Conservation (phyloP, 2,888 invertebrate genomes). For the Apoda limacodes region DNA sequence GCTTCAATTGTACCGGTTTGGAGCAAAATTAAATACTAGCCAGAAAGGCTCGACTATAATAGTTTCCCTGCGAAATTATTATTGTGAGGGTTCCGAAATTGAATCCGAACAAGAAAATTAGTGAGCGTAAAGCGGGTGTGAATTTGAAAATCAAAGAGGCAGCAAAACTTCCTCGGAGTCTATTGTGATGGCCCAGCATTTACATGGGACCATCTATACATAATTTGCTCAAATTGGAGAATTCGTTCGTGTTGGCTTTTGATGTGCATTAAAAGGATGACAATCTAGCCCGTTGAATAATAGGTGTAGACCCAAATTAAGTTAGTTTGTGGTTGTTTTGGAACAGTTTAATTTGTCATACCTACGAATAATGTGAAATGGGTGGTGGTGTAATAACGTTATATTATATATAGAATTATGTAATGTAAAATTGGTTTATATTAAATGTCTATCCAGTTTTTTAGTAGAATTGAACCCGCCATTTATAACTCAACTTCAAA, state of each 20-base stretch:
- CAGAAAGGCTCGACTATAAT: conserved; percentile 66
- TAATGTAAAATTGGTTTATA: no score
- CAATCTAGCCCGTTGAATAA: no score
- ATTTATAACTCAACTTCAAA: no score
- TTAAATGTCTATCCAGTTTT: no score
- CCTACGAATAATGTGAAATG: no score
- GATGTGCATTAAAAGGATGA: conserved; percentile 26
- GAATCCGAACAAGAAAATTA: conserved; percentile 71
- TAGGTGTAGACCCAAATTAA: no score
- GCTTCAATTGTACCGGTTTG: conserved; percentile 67
- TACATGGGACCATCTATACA: conserved; percentile 58
- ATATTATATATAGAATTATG: no score
- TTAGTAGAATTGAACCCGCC: no score
- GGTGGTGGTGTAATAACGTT: no score
- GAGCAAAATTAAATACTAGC: conserved; percentile 66
- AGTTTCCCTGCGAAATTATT: conserved; percentile 65
- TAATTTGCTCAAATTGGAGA: conserved; percentile 37
- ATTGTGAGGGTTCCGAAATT: conserved; percentile 62
- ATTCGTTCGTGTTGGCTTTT: conserved; percentile 37
- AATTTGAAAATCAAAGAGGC: conserved; percentile 65
- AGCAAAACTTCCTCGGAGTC: conserved; percentile 47
- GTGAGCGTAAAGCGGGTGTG: conserved; percentile 68
- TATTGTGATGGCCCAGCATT: conserved; percentile 58
- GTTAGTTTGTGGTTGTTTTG: no score
- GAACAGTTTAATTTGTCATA: no score